Conservation (phyloP, 92 coral and sea anemone species). For the Phymanthus crucifer region DNA sequence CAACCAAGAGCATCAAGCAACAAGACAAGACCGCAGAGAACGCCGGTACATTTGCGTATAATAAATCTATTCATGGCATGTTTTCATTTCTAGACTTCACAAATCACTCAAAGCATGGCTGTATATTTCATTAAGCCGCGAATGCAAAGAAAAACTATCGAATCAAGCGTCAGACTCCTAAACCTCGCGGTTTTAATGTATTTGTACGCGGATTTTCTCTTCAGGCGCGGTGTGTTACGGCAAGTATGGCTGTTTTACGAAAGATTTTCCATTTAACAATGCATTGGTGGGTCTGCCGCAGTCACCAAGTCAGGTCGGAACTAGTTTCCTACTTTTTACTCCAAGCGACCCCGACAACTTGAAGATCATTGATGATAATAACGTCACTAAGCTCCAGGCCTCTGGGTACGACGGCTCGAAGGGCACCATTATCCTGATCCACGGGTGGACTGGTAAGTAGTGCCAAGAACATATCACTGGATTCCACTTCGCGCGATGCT, state of each 20-base stretch:
- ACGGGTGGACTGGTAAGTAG: slow-evolving; percentile 61
- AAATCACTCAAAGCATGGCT: too few relatives aligned
- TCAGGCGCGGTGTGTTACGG: slow-evolving; percentile 43
- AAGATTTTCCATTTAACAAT: slow-evolving; percentile 38
- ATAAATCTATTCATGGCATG: too few relatives aligned
- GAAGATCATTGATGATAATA: slow-evolving; percentile 51
- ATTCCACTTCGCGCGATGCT: neutral
- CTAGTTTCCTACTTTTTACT: slow-evolving; percentile 50
- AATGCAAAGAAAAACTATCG: neutral
- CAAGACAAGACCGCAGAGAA: too few relatives aligned
- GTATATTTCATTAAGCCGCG: too few relatives aligned
- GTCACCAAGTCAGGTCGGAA: slow-evolving; percentile 46
- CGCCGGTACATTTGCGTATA: too few relatives aligned
- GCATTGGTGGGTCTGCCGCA: slow-evolving; percentile 41
- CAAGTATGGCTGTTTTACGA: slow-evolving; percentile 61
- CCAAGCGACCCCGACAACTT: slow-evolving; percentile 30
- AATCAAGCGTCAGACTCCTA: neutral
- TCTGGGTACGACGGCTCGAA: slow-evolving; percentile 52
- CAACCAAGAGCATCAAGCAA: too few relatives aligned
- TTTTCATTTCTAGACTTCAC: too few relatives aligned
- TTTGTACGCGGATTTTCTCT: neutral
- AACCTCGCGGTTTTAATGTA: too few relatives aligned
- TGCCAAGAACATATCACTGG: too few relatives aligned
- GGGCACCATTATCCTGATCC: slow-evolving; percentile 52
- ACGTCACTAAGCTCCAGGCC: slow-evolving; percentile 41